phyloP scores from a whole-genome alignment of 2,888 invertebrate genomes.

The Venustoraphidia nigricollis region DNA sequence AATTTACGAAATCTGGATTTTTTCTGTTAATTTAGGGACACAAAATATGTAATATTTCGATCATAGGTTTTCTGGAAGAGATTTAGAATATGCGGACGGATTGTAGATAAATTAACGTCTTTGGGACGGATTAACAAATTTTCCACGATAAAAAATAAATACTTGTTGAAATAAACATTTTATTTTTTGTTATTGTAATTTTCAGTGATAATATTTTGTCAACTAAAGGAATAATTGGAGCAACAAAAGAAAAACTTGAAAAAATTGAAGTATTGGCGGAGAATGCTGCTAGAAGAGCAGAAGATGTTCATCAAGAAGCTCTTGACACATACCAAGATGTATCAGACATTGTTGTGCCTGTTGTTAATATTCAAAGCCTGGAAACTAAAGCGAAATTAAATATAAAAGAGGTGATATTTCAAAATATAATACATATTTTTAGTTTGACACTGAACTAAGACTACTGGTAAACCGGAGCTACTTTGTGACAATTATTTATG shows the following conservation, averaged over 20 bases:
- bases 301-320: constrained; percentile 66
- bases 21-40: background rate
- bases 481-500: too few species aligned
- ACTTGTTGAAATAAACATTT: background rate
- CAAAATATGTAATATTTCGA: too few species aligned
- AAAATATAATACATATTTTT: background rate
- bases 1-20: background rate
- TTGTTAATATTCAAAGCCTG: constrained; percentile 54
- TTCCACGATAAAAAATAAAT: too few species aligned
- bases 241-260: constrained; percentile 52
- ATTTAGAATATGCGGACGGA: too few species aligned
- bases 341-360: constrained; percentile 60
- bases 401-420: constrained; percentile 41
- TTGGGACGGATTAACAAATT: too few species aligned
- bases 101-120: too few species aligned
- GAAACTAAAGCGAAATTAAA: constrained; percentile 51
- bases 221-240: constrained; percentile 47
- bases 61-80: too few species aligned
- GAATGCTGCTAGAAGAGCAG: constrained; percentile 58
- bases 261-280: constrained; percentile 54
- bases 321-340: constrained; percentile 67
- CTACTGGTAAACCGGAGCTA: too few species aligned
- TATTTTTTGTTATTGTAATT: constrained; percentile 12
- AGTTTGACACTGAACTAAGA: background rate
- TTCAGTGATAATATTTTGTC: constrained; percentile 49